A percentile compares a stretch with the other conserved stretches of the same genome.
Evolutionary conservation across 2,113 vertebrate genomes (phyloP).

Genomic region (Larimichthys crocea): DNA sequence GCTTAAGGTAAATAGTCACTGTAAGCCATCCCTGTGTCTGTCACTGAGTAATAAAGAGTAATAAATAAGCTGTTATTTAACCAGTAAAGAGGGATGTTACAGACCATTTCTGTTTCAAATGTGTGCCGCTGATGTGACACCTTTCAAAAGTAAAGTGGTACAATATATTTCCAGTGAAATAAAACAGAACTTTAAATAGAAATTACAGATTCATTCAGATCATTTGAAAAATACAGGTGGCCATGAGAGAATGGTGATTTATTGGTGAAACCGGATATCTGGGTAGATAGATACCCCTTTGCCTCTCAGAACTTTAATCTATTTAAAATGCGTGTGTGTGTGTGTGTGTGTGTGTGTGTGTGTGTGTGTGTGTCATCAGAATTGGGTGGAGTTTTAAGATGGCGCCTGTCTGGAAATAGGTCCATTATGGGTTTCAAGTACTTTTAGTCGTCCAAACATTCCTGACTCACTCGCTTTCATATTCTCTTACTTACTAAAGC

Average conservation of each 20-base stretch:
- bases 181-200: not conserved
- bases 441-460: constrained; percentile 74
- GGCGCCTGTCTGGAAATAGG: constrained; percentile 80
- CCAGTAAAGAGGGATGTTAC: too few species aligned
- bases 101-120: not conserved
- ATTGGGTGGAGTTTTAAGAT: constrained; percentile 58
- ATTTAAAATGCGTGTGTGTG: constrained; percentile 30
- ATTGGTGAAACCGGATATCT: not conserved
- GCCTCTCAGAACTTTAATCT: constrained; percentile 21
- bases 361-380: constrained; percentile 4
- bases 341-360: constrained; percentile 27
- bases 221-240: not conserved
- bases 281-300: not conserved
- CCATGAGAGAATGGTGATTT: not conserved
- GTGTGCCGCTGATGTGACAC: too few species aligned
- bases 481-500: constrained; percentile 53
- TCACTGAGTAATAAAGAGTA: not conserved
- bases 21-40: not conserved
- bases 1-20: not conserved
- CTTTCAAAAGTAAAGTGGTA: not conserved
- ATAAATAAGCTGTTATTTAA: not conserved
- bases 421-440: constrained; percentile 82
- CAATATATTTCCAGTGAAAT: not conserved
- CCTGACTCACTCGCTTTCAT: constrained; percentile 57
- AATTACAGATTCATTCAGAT: not conserved